A percentile compares a stretch with the other conserved stretches of the same genome.
Conservation (phyloP, 1,140 invertebrate species). For the Calycopis cecrops region DNA sequence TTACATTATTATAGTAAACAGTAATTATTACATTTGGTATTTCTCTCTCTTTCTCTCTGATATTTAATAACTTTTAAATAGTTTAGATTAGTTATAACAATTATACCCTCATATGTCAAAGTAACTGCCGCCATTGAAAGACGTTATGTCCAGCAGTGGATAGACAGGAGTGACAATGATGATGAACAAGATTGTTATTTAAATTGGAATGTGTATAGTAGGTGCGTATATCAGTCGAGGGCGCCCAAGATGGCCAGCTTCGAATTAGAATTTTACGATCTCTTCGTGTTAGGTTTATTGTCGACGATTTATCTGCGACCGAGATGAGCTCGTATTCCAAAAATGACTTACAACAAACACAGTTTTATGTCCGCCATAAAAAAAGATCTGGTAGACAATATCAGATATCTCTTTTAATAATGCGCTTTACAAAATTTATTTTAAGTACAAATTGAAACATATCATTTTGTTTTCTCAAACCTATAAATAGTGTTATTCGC, state of each 20-base stretch:
- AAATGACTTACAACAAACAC: slow-evolving; percentile 68
- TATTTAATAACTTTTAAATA: too few relatives aligned
- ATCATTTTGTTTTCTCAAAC: too few relatives aligned
- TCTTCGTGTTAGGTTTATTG: slow-evolving; percentile 73
- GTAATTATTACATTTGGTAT: too few relatives aligned
- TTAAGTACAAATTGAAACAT: too few relatives aligned
- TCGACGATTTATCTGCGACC: slow-evolving; percentile 66
- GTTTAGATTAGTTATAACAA: too few relatives aligned
- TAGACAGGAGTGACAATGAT: too few relatives aligned
- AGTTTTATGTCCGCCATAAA: slow-evolving; percentile 61
- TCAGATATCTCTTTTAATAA: slow-evolving; percentile 16
- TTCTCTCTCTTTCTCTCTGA: too few relatives aligned
- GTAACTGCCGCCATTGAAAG: too few relatives aligned
- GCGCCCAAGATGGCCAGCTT: slow-evolving; percentile 29
- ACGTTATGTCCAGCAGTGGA: too few relatives aligned
- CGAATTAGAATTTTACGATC: slow-evolving; percentile 71
- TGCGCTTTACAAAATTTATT: background rate
- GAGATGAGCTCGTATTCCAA: slow-evolving; percentile 70
- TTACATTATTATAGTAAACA: too few relatives aligned
- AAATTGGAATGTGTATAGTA: background rate
- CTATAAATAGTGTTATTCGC: too few relatives aligned
- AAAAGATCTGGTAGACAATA: slow-evolving; percentile 29
- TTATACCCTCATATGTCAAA: too few relatives aligned
- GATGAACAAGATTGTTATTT: slow-evolving; percentile 9
- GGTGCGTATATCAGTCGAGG: background rate